Conservation (phyloP, 2,888 invertebrate genomes). For the Cephus pygmeus region DNA sequence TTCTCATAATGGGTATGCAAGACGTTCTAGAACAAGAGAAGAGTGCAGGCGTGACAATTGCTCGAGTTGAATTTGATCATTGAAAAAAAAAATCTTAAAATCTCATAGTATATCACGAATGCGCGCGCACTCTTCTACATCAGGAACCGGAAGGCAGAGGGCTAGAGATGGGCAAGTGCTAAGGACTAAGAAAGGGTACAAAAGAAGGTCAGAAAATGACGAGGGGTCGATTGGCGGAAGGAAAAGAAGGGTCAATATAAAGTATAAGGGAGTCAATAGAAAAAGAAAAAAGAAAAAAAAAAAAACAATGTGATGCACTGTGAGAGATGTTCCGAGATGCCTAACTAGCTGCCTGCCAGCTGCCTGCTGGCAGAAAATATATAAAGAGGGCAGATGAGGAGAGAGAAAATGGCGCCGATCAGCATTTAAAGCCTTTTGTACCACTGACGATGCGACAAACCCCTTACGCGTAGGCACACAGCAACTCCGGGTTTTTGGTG, state of each 20-base stretch:
- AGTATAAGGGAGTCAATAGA: neutral
- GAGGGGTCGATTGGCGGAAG: neutral
- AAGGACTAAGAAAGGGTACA: neutral
- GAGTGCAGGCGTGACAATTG: neutral
- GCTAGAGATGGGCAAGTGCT: neutral
- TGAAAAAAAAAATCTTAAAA: no score
- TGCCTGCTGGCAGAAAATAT: neutral
- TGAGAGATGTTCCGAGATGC: neutral
- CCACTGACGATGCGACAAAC: conserved; percentile 7
- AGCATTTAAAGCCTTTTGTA: neutral
- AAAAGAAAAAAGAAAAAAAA: no score
- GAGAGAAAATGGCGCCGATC: neutral
- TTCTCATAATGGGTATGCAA: neutral
- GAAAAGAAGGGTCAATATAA: neutral
- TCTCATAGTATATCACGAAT: neutral
- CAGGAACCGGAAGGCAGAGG: neutral
- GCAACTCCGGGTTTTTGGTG: conserved; percentile 63
- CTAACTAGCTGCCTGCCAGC: no score
- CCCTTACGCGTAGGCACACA: conserved; percentile 57
- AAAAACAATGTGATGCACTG: neutral
- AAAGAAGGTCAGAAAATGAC: neutral
- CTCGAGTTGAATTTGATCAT: neutral
- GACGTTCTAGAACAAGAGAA: neutral
- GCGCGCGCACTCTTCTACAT: neutral
- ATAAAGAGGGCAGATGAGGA: neutral